Percentiles rank a stretch among this genome's conserved stretches.
Conservation (phyloP, 2,888 invertebrate genomes). For the Prosapia bicincta region DNA sequence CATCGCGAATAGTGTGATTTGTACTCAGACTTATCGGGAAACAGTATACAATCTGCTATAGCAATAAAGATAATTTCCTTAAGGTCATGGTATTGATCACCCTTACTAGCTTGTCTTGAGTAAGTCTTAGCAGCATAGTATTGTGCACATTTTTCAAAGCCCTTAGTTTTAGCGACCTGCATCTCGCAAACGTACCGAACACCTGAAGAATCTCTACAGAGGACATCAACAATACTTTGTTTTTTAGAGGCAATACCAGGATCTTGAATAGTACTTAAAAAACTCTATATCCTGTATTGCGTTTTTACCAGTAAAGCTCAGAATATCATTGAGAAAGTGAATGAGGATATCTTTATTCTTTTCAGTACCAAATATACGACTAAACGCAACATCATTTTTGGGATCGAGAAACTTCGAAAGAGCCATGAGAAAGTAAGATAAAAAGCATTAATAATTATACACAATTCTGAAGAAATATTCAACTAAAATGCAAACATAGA, state of each 20-base stretch:
- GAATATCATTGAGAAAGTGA: no score
- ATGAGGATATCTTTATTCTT: no score
- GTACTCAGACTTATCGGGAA: slow-evolving; percentile 40
- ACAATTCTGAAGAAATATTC: no score
- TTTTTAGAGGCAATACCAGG: no score
- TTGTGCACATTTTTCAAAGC: slow-evolving; percentile 34
- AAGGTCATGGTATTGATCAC: slow-evolving; percentile 37
- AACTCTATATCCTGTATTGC: slow-evolving; percentile 38
- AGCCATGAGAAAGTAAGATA: no score
- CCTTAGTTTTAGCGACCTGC: slow-evolving; percentile 38
- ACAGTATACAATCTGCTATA: slow-evolving; percentile 37
- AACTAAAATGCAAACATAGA: no score
- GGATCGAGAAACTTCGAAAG: no score
- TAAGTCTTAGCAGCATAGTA: slow-evolving; percentile 41
- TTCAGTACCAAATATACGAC: no score
- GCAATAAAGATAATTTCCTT: slow-evolving; percentile 41
- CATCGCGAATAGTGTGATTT: slow-evolving; percentile 34
- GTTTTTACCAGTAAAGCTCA: slow-evolving; percentile 5
- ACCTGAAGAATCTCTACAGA: slow-evolving; percentile 38
- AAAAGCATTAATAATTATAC: no score
- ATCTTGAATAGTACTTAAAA: no score
- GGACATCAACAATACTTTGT: slow-evolving; percentile 41
- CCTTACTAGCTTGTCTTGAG: slow-evolving; percentile 40
- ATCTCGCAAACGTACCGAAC: slow-evolving; percentile 36
- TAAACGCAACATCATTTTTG: no score